phyloP scores from a whole-genome alignment of 2,888 invertebrate species.

The Salticus scenicus region DNA sequence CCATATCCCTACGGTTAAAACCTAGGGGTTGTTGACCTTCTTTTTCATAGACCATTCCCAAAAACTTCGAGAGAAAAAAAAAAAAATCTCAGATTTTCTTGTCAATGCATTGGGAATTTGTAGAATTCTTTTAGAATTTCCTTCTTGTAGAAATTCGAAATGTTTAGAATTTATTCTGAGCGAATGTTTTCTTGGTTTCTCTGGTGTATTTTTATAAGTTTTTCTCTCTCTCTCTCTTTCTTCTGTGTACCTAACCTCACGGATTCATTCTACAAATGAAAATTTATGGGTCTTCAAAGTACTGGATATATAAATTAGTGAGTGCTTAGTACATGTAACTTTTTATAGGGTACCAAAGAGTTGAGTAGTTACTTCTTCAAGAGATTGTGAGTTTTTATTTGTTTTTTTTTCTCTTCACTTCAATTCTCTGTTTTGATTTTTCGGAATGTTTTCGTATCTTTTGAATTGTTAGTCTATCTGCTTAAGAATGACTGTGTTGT shows the following conservation, averaged over 20 bases:
- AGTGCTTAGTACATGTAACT: neutral
- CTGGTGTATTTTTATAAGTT: neutral
- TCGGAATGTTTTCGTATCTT: no score
- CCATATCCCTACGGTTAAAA: neutral
- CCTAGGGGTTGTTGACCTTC: neutral
- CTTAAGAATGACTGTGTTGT: no score
- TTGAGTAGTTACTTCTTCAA: no score
- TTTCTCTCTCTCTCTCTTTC: neutral
- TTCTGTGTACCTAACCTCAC: neutral
- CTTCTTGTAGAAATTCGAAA: neutral
- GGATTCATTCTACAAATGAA: neutral
- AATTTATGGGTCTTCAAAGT: constrained; percentile 6
- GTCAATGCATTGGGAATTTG: constrained; percentile 5
- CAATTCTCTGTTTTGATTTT: no score
- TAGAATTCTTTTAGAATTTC: neutral
- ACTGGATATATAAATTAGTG: neutral
- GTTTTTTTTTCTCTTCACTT: no score
- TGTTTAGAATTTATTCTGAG: neutral
- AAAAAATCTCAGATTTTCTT: neutral
- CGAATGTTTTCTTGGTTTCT: neutral
- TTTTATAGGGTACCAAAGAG: no score
- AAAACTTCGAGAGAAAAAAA: neutral
- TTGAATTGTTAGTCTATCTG: no score
- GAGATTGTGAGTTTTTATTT: no score
- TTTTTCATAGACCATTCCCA: neutral